Evolutionary conservation across 2,888 invertebrate genomes (phyloP).

Genomic region (Drosophila macrospina): DNA sequence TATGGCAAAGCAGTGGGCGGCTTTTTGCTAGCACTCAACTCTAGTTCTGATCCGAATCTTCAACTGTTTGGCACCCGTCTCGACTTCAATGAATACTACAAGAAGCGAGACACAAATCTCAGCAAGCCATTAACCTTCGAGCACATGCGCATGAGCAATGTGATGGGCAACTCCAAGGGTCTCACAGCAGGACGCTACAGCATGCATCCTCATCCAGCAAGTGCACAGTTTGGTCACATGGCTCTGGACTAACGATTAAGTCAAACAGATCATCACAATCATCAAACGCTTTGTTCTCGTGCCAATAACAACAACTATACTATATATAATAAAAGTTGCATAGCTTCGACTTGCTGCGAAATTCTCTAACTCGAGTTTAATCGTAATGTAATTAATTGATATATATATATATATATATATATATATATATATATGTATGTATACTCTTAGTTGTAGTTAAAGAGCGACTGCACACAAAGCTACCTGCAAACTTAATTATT

Average conservation of each 20-base stretch:
- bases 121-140: slow-evolving; percentile 89
- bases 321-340: neutral
- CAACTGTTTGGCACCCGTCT: slow-evolving; percentile 96
- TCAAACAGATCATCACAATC: neutral
- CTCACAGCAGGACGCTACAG: slow-evolving; percentile 26
- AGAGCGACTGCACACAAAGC: slow-evolving; percentile 20
- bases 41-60: slow-evolving; percentile 93
- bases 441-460: neutral
- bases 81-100: slow-evolving; percentile 98
- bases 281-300: slow-evolving; percentile 2
- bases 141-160: slow-evolving; percentile 86
- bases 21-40: slow-evolving; percentile 93
- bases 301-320: neutral
- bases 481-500: slow-evolving; percentile 23
- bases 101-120: slow-evolving; percentile 91
- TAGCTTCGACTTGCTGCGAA: slow-evolving; percentile 20
- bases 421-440: no score
- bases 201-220: slow-evolving; percentile 13
- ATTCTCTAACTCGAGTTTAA: slow-evolving; percentile 15
- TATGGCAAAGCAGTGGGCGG: slow-evolving; percentile 93
- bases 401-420: neutral
- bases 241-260: slow-evolving; percentile 11
- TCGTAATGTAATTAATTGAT: slow-evolving; percentile 2
- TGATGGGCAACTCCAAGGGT: slow-evolving; percentile 30
- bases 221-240: slow-evolving; percentile 7